Evolutionary conservation across 2,888 invertebrate species (phyloP), one percentile per base, ranked within the genome.

Genomic region (Torymus auratus): DNA sequence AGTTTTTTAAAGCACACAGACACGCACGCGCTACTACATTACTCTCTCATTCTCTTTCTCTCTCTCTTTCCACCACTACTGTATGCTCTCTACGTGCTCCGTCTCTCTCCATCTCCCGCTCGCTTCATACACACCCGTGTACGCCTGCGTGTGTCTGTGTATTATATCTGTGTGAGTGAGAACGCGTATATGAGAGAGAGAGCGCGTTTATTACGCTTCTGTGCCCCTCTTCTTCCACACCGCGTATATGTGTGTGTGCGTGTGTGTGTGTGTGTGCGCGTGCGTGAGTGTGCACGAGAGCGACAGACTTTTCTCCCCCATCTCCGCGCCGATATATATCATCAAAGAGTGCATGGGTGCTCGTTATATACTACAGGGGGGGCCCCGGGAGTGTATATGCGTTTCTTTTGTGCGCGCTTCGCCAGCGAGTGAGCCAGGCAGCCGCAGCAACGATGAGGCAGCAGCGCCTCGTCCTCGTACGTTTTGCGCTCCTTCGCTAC

Each of bases 301-400:
- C 13, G 74, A 65, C 61, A 76, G 71, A 71, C 70, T 80, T 70
- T 74, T 73, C 76, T 77, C 64, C 67, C 69, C 61, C 72, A 53
- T 73, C 68, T 68, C 64, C 56, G 28, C 61, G 55, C 52, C 62
- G 71, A 81, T 78, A 65, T 81, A 77, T 69, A 77, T 78, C 72
- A 77, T 77, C 67, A 50, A 76, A 72, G 78, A 78, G 78, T 73
- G 70, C 73, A 81, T 60, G 69, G 75, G 62, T 76, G 76, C 72
- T 80, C 28, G 65, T 70, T 74, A 74, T 62, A 64, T 55, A 28
- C 50, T 28, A 28, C 28, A 28, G 55, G 55, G 53, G 53, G 64
- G 64, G 62, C 23, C 20, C 73, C 15, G 60, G 10, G 28, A 28
- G 28, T 28, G 23, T 20, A 41, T 20, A 41, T 62, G 15, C 52